phyloP scores from a whole-genome alignment of 2,113 vertebrate species.

The Apteryx owenii region DNA sequence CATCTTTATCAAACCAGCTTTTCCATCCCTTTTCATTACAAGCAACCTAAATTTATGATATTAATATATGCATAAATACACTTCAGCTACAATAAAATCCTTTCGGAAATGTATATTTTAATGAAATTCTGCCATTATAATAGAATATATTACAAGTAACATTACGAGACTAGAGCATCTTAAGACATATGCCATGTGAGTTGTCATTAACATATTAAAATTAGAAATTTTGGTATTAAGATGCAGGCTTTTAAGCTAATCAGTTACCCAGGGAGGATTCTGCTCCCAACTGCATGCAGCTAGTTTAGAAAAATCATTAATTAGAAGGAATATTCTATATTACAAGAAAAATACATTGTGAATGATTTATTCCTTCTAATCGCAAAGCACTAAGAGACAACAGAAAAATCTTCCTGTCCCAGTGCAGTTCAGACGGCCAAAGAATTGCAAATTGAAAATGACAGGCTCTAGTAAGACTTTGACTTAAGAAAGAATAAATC shows the following conservation, averaged over 20 bases:
- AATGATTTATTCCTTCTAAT: not conserved
- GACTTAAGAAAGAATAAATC: not conserved
- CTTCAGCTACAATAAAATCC: not conserved
- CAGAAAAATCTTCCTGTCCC: not conserved
- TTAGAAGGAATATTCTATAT: not conserved
- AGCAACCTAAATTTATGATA: conserved; percentile 66
- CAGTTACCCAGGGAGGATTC: not conserved
- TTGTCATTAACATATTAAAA: not conserved
- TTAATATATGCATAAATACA: not conserved
- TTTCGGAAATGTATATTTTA: not conserved
- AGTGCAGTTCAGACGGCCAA: not conserved
- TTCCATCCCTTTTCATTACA: conserved; percentile 79
- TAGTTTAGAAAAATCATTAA: not conserved
- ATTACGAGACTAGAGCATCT: not conserved
- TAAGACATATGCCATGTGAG: not conserved
- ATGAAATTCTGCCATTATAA: not conserved
- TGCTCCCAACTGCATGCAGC: not conserved
- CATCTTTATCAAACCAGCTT: conserved; percentile 79
- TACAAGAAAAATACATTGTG: not conserved
- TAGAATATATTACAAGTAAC: not conserved
- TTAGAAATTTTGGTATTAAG: not conserved
- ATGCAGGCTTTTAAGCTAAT: not conserved
- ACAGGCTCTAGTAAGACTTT: not conserved
- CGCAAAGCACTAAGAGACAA: not conserved
- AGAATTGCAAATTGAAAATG: not conserved